These are phyloP conservation scores for Lepidurus apus DNA, from an alignment of 1,140 invertebrate genomes.

Conservation along the genomic window DNA sequence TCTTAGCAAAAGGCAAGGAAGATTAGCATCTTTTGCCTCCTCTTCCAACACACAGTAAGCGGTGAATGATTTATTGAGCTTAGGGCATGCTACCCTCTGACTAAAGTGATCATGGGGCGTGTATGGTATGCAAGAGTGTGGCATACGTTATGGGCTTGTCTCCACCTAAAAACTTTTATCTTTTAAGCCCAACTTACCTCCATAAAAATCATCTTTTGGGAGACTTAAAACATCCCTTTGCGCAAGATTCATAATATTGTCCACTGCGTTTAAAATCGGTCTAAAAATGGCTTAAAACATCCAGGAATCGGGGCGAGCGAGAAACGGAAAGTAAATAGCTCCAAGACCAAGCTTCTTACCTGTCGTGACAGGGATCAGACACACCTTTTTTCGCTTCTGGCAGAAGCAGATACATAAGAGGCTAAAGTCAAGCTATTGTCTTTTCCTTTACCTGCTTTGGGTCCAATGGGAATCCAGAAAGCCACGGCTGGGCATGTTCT, in stretches of 20 bases:
- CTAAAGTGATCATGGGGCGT: conserved; percentile 18
- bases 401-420: neutral
- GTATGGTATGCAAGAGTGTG: conserved; percentile 17
- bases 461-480: neutral
- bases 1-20: conserved; percentile 21
- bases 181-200: neutral
- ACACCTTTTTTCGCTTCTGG: neutral
- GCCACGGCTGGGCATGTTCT: neutral
- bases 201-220: neutral
- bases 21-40: conserved; percentile 11
- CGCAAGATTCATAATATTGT: too few species aligned
- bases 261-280: too few species aligned
- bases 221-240: neutral
- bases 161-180: neutral
- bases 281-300: too few species aligned
- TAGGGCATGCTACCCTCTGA: conserved; percentile 10
- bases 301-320: too few species aligned
- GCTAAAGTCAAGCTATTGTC: neutral
- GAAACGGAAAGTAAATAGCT: too few species aligned
- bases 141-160: conserved; percentile 1
- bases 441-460: neutral
- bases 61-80: conserved; percentile 6
- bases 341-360: too few species aligned
- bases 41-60: conserved; percentile 17
- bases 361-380: too few species aligned